A percentile compares a stretch with the other conserved stretches of the same genome.
phyloP scores from a whole-genome alignment of 2,113 vertebrate species.

The Protobothrops mucrosquamatus region DNA sequence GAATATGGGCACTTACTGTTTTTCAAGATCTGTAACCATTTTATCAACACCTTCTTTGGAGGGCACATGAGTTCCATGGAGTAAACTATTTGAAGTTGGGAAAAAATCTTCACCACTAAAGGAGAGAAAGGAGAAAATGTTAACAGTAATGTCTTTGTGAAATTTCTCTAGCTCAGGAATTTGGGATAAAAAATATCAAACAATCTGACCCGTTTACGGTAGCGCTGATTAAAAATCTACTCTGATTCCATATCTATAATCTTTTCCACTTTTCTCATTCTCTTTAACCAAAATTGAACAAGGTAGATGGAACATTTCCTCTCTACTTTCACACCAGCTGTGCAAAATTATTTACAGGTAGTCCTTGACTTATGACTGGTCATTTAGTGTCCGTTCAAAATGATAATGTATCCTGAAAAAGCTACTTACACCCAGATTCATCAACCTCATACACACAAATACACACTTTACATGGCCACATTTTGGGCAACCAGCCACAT shows the following conservation, averaged over 20 bases:
- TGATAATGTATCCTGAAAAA: background rate
- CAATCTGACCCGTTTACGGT: background rate
- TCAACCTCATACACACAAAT: background rate
- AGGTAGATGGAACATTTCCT: background rate
- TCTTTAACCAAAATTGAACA: background rate
- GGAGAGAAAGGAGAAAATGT: background rate
- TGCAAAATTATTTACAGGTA: background rate
- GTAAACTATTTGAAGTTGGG: slow-evolving; percentile 88
- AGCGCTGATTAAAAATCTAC: background rate
- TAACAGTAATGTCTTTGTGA: background rate
- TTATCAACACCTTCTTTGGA: slow-evolving; percentile 85
- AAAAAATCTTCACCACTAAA: slow-evolving; percentile 89
- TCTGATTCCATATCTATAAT: background rate
- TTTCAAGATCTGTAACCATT: slow-evolving; percentile 94
- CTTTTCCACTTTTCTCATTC: background rate
- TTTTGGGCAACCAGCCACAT: background rate
- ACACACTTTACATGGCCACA: background rate
- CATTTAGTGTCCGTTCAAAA: background rate
- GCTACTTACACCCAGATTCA: background rate
- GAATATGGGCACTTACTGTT: slow-evolving; percentile 81
- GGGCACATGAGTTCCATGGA: slow-evolving; percentile 91
- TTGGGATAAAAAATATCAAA: background rate
- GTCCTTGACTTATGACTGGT: background rate
- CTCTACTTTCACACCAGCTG: background rate
- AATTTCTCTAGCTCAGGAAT: background rate